Base-by-base conservation (phyloP, 1,140 invertebrate genomes). In the Psilanteris sp. region DNA sequence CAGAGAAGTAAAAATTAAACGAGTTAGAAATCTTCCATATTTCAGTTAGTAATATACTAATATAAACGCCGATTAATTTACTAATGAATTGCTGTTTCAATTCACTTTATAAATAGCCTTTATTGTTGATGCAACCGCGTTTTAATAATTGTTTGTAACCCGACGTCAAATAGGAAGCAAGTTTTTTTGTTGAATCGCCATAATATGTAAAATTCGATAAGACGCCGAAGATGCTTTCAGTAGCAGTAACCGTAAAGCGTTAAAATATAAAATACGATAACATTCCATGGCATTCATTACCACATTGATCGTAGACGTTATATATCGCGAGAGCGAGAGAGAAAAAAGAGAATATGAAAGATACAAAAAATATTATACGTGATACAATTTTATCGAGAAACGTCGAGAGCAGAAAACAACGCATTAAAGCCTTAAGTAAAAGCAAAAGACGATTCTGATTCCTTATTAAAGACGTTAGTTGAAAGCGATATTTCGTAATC, bases 261-360 rank as follows among this genome's bases (percentile, higher is more conserved):
- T 73, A 74, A 77, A 79, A 79, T 79, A 72, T 79, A 79, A 50
- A 80, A 67, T 66, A 73, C 72, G 57, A 77, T 77, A 79, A 81
- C 61, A 71, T 75, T 73, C 20, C 34, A 70, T 39, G 24, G 48
- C 39, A 57, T 34, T 61, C 64, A 79, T 20, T 20, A 5, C 18
- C 2, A 20, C 2, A 20, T 20, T 20, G 2, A 2, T 5, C 75
- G 77, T 81, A 78, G 81, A 52, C 50, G 71, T 81, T 3, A 81
- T 82, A 74, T 77, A 81, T 79, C 75, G 77, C 11, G 48, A 55
- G 59, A 70, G 71, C 67, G 71, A 77, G 29, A n/a, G 27, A 9
- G 4, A 29, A 9, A 39, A 16, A 20, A 62, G 22, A n/a, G 32
- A 20, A 46, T 6, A 27, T n/a, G 9, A 26, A 59, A 41, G 24